Evolutionary conservation across 2,113 vertebrate species (phyloP).

Genomic region (Sitta europaea): DNA sequence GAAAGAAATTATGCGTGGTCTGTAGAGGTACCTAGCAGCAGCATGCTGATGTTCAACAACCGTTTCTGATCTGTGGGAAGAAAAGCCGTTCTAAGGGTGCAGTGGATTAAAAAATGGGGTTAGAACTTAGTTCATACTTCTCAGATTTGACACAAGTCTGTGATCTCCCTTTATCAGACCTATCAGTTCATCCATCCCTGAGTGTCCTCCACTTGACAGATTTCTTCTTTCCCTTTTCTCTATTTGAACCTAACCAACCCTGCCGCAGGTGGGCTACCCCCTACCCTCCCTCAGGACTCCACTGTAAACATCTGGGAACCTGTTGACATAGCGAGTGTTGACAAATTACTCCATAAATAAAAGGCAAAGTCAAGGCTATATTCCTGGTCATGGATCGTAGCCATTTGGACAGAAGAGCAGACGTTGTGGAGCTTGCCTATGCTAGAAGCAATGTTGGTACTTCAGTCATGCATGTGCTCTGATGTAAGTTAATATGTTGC

Average conservation of each 20-base stretch:
- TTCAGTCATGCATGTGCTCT: background rate
- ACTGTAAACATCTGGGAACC: background rate
- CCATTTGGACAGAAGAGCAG: fast-evolving
- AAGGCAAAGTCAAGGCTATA: background rate
- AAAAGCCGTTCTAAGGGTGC: background rate
- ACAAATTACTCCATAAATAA: background rate
- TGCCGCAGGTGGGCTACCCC: background rate
- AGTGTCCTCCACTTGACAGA: background rate
- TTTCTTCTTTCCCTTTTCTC: background rate
- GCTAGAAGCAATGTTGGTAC: background rate
- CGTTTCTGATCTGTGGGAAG: background rate
- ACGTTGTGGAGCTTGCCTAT: background rate
- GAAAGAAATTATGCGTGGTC: background rate
- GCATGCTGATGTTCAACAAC: background rate
- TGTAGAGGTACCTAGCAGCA: background rate
- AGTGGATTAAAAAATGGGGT: background rate
- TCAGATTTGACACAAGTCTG: background rate
- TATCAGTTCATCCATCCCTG: background rate
- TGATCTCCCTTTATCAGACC: background rate
- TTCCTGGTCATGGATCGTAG: background rate
- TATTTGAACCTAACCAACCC: background rate
- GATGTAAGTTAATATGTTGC: background rate
- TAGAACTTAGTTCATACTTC: background rate
- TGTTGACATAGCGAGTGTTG: background rate
- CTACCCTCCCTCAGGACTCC: background rate